phyloP scores from a whole-genome alignment of 30 jellyfish, hydroid and myxozoan genomes.

The Cassiopea andromeda region DNA sequence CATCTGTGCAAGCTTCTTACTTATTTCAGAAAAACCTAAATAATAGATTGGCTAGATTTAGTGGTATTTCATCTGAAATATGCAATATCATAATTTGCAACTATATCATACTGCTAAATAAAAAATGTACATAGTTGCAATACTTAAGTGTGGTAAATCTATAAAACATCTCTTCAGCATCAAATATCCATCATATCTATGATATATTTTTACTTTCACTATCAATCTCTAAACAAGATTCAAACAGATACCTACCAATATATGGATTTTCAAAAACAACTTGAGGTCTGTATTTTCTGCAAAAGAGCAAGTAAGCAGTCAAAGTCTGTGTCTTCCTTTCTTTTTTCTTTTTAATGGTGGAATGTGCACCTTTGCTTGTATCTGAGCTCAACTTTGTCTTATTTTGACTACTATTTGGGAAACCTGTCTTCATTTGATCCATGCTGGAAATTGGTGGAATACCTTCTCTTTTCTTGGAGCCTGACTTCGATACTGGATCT shows the following conservation, averaged over 20 bases:
- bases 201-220: no score
- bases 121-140: no score
- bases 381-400: neutral
- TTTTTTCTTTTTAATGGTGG: slow-evolving; percentile 45
- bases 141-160: no score
- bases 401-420: neutral
- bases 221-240: no score
- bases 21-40: slow-evolving; percentile 80
- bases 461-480: neutral
- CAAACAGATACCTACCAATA: slow-evolving; percentile 64
- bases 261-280: slow-evolving; percentile 77
- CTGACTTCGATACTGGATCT: neutral
- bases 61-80: neutral
- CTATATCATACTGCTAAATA: no score
- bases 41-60: neutral
- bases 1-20: slow-evolving; percentile 76
- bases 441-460: neutral
- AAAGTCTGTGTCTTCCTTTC: slow-evolving; percentile 92
- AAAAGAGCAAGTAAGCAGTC: slow-evolving; percentile 88
- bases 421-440: neutral
- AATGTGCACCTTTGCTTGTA: neutral
- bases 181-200: no score
- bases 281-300: slow-evolving; percentile 85
- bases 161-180: no score
- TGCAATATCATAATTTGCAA: no score